Conservation (phyloP, 2,888 invertebrate genomes). For the Drosophila stalkeri region DNA sequence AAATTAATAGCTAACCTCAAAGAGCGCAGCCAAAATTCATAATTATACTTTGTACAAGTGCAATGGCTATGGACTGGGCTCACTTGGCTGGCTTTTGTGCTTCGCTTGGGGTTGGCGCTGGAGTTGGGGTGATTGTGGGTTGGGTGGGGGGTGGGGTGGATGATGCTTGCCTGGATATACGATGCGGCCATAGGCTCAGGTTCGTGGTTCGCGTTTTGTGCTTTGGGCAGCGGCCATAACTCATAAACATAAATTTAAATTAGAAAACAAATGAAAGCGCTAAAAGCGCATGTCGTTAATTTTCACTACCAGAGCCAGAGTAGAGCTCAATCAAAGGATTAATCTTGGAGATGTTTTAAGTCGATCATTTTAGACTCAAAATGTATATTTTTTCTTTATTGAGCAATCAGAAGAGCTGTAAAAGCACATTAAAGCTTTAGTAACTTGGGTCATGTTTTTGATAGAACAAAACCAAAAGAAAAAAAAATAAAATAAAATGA, state of each 20-base stretch:
- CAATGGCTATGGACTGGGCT: constrained; percentile 19
- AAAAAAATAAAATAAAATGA: too few relatives aligned
- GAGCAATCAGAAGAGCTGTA: not conserved
- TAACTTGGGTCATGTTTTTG: too few relatives aligned
- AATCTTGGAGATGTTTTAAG: not conserved
- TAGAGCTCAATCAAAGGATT: constrained; percentile 7
- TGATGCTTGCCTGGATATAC: constrained; percentile 11
- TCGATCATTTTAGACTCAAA: not conserved
- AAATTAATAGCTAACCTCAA: constrained; percentile 75
- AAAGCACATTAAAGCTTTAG: not conserved
- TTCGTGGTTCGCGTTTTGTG: constrained; percentile 10
- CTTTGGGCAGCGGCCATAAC: constrained; percentile 55
- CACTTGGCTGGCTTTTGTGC: not conserved
- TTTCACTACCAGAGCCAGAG: constrained; percentile 26
- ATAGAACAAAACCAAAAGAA: too few relatives aligned
- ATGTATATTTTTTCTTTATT: too few relatives aligned
- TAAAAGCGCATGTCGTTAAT: constrained; percentile 73
- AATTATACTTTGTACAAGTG: constrained; percentile 63
- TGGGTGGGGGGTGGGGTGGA: not conserved
- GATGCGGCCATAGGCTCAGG: constrained; percentile 34
- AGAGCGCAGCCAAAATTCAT: constrained; percentile 63
- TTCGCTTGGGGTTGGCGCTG: not conserved
- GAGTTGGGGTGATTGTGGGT: not conserved
- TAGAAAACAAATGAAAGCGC: constrained; percentile 79
- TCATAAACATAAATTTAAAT: constrained; percentile 82